These are phyloP conservation scores for Microcebus jonahi DNA, from an alignment of 2,113 vertebrate genomes.

Conservation along the genomic window DNA sequence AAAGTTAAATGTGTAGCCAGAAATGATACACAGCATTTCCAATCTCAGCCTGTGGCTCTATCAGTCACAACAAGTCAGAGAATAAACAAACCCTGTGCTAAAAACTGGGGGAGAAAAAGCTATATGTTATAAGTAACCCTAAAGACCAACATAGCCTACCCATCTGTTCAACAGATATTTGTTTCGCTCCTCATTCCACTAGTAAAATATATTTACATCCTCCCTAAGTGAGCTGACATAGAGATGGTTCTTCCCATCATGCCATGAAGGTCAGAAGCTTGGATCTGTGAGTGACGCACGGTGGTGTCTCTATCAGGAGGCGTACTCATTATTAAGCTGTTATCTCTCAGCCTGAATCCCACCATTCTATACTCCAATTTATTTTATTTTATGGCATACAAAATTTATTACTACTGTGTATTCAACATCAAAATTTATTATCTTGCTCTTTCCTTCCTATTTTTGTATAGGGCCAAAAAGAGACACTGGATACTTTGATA, in stretches of 20 bases:
- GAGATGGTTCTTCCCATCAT: not conserved
- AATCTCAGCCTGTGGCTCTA: not conserved
- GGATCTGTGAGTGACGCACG: not conserved
- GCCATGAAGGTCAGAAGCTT: not conserved
- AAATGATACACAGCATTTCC: not conserved
- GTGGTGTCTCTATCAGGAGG: fast-evolving
- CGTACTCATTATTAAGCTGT: not conserved
- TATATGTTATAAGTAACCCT: not conserved
- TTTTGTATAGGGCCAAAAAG: not conserved
- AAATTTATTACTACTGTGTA: not conserved
- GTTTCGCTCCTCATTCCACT: not conserved
- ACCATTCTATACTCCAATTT: not conserved
- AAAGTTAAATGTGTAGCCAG: not conserved
- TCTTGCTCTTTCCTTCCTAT: not conserved
- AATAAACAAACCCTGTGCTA: not conserved
- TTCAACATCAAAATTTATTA: not conserved
- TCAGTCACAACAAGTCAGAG: not conserved
- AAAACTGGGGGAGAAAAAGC: not conserved
- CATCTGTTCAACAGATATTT: not conserved
- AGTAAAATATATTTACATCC: not conserved
- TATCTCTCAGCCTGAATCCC: not conserved
- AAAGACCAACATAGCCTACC: not conserved
- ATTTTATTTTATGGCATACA: not conserved
- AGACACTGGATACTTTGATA: not conserved
- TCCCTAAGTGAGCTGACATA: not conserved